Conservation (phyloP, 2,113 vertebrate genomes). For the Amazona guildingii region DNA sequence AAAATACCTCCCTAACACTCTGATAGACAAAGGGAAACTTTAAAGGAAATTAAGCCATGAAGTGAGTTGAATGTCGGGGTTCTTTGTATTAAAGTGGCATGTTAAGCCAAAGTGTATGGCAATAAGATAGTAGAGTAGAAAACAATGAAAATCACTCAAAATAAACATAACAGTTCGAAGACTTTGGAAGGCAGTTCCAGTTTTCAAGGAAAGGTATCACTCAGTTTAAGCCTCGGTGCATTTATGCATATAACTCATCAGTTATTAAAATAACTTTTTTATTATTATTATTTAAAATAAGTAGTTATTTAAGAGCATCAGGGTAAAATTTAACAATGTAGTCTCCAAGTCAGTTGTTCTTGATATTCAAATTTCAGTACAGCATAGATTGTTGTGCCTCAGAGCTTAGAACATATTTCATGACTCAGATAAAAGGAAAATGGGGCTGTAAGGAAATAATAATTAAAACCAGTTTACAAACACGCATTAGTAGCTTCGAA, state of each 20-base stretch:
- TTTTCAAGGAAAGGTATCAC: background rate
- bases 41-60: background rate
- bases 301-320: background rate
- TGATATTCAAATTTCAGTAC: background rate
- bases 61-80: background rate
- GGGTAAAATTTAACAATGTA: background rate
- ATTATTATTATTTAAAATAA: too few species aligned
- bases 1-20: accelerated
- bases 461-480: background rate
- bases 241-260: background rate
- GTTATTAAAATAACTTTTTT: background rate
- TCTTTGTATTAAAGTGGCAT: background rate
- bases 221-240: background rate
- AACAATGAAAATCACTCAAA: background rate
- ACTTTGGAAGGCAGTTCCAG: background rate
- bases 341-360: background rate
- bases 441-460: background rate
- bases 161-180: background rate
- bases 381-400: background rate
- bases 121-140: background rate
- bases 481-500: background rate
- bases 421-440: background rate
- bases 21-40: background rate
- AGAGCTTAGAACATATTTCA: background rate
- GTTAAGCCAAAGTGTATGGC: background rate